phyloP scores from a whole-genome alignment of 2,888 invertebrate genomes.

The Stenolophus ochropezus region DNA sequence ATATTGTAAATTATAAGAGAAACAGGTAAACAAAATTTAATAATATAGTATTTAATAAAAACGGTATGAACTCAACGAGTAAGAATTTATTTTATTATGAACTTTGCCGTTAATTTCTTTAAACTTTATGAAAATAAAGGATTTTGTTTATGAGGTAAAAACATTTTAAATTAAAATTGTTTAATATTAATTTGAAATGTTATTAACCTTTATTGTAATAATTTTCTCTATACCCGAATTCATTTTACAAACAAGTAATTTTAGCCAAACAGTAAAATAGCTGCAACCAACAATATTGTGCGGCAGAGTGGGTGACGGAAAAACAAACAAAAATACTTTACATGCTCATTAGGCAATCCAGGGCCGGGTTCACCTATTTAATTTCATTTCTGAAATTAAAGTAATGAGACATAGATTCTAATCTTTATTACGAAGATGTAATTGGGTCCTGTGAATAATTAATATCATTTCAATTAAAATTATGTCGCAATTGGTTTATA shows the following conservation, averaged over 20 bases:
- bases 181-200: too few relatives aligned
- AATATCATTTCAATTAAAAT: background rate
- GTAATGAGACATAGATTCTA: background rate
- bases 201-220: too few relatives aligned
- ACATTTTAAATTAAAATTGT: too few relatives aligned
- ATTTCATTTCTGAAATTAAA: background rate
- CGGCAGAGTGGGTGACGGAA: background rate
- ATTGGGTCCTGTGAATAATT: background rate
- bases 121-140: too few relatives aligned
- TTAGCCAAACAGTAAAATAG: background rate
- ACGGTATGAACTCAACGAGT: too few relatives aligned
- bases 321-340: constrained; percentile 18
- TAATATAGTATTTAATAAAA: too few relatives aligned
- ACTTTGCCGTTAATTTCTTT: too few relatives aligned
- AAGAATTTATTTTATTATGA: too few relatives aligned
- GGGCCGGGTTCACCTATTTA: background rate
- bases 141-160: too few relatives aligned
- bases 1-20: too few relatives aligned
- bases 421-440: background rate
- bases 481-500: background rate
- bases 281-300: background rate
- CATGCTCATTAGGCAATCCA: background rate
- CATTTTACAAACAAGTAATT: too few relatives aligned
- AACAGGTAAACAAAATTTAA: too few relatives aligned
- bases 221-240: background rate